Conservation (phyloP, 1,140 invertebrate genomes). For the Drosophila sucinea region DNA sequence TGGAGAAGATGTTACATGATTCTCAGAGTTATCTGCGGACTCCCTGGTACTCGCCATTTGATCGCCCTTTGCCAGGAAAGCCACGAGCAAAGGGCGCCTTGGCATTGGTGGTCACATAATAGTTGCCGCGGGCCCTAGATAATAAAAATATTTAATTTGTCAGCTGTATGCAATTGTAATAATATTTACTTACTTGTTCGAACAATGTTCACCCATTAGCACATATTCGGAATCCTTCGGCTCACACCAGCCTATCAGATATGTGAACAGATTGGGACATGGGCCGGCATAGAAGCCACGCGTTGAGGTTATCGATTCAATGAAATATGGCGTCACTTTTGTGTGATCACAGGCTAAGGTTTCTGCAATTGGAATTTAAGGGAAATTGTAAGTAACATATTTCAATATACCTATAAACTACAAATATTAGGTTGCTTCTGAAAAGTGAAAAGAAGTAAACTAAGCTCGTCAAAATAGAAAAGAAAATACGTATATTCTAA, state of each 20-base stretch:
- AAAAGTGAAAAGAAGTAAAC: no score
- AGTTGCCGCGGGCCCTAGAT: conserved; percentile 90
- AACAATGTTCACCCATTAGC: conserved; percentile 92
- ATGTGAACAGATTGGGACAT: conserved; percentile 91
- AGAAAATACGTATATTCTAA: no score
- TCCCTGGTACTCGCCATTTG: conserved; percentile 76
- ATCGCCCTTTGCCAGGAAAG: conserved; percentile 87
- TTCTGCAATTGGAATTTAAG: conserved; percentile 84
- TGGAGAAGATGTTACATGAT: conserved; percentile 23
- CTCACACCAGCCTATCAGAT: conserved; percentile 91
- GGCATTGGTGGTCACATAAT: conserved; percentile 93
- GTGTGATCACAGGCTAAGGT: conserved; percentile 94
- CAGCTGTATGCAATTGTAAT: not conserved
- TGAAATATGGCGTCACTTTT: conserved; percentile 94
- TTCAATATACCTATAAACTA: not conserved
- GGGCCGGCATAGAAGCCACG: conserved; percentile 92
- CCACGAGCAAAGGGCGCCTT: conserved; percentile 92
- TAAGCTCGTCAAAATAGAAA: no score
- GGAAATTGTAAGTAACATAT: not conserved
- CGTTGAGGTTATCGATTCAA: conserved; percentile 91
- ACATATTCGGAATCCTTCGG: conserved; percentile 90
- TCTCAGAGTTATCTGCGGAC: conserved; percentile 56
- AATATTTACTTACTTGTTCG: conserved; percentile 86
- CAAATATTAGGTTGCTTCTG: no score
- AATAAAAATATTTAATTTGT: not conserved